A percentile compares a stretch with the other conserved stretches of the same genome.
phyloP scores from a whole-genome alignment of 2,797 vertebrate genomes.

The Halcyon leucocephala region DNA sequence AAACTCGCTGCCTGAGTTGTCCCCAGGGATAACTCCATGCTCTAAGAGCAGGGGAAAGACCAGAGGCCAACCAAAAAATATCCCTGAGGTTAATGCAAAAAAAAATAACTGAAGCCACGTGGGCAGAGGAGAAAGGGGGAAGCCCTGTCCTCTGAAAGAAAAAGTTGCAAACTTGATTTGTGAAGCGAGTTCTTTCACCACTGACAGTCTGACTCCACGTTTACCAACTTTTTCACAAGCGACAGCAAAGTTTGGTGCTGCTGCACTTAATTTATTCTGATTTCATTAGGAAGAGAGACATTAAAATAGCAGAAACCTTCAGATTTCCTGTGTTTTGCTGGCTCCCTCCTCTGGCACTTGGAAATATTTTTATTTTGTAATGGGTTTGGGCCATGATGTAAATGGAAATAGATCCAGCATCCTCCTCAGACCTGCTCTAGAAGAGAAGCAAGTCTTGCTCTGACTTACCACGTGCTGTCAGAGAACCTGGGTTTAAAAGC shows the following conservation, averaged over 20 bases:
- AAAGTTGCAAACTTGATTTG: neutral
- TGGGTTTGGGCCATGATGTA: conserved; percentile 1
- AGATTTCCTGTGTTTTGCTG: conserved; percentile 55
- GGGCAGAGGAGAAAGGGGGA: neutral
- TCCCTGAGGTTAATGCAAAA: neutral
- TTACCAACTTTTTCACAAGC: neutral
- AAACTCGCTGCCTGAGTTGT: neutral
- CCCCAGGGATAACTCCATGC: neutral
- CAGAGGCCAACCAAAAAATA: neutral
- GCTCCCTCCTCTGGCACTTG: conserved; percentile 65
- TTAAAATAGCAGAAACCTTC: conserved; percentile 9
- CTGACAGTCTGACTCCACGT: neutral
- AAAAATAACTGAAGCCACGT: neutral
- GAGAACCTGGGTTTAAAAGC: neutral
- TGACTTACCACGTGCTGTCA: neutral
- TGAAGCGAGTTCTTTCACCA: neutral
- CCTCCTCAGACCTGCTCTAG: neutral
- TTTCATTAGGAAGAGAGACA: conserved; percentile 27
- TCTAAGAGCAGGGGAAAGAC: neutral
- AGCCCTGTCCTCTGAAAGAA: neutral
- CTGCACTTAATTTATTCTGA: neutral
- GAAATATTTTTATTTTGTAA: conserved; percentile 54
- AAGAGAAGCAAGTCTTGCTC: neutral
- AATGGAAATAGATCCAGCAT: neutral
- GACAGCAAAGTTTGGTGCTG: neutral